Conservation (phyloP, 2,113 vertebrate species). For the Sylvia atricapilla region DNA sequence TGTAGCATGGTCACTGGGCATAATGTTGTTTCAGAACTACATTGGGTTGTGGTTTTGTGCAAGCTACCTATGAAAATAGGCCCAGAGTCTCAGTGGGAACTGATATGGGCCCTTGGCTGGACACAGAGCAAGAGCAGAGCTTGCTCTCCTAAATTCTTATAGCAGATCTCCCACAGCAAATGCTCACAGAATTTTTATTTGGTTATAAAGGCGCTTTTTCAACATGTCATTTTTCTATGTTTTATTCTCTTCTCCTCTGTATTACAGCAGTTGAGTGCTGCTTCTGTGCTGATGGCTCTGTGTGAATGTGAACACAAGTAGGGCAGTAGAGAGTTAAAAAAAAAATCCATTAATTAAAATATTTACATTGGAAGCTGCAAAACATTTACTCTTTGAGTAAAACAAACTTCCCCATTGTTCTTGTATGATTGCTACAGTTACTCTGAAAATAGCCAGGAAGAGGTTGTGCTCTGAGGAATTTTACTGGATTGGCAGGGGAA, state of each 20-base stretch:
- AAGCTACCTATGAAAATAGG: not conserved
- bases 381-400: conserved; percentile 54
- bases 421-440: conserved; percentile 26
- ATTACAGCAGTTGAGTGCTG: not conserved
- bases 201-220: not conserved
- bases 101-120: not conserved
- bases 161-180: not conserved
- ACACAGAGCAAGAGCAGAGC: not conserved
- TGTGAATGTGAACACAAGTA: not conserved
- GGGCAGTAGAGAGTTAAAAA: conserved; percentile 44
- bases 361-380: conserved; percentile 60
- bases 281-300: not conserved
- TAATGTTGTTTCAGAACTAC: not conserved
- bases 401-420: conserved; percentile 65
- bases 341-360: conserved; percentile 48
- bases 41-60: not conserved
- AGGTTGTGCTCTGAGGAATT: conserved; percentile 37
- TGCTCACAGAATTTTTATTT: not conserved
- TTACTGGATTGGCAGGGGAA: conserved; percentile 1
- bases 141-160: not conserved
- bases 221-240: accelerated
- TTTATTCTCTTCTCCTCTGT: not conserved
- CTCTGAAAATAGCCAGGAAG: conserved; percentile 51
- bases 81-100: not conserved
- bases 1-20: not conserved